Conservation (phyloP, 2,113 vertebrate species). For the Syrmaticus mikado region DNA sequence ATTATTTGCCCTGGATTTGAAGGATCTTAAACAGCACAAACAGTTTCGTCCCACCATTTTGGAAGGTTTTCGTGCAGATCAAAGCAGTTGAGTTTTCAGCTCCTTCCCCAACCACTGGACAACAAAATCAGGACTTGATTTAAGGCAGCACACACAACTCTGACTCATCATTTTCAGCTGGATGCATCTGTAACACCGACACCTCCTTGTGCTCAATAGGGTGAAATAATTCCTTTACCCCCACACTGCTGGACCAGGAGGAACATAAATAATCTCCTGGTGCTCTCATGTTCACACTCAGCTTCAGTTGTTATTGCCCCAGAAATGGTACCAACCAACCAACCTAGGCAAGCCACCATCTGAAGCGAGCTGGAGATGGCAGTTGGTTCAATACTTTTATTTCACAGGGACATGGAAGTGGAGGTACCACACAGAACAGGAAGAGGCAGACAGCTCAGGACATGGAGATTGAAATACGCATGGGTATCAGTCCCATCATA, state of each 20-base stretch:
- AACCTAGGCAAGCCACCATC: not conserved
- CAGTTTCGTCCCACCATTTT: rapidly evolving
- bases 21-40: not conserved
- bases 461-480: not conserved
- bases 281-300: too few species aligned
- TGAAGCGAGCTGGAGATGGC: not conserved
- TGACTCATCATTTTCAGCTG: rapidly evolving
- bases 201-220: not conserved
- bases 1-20: not conserved
- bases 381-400: not conserved
- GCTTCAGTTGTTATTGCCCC: not conserved
- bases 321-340: too few species aligned
- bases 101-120: not conserved
- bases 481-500: rapidly evolving
- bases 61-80: not conserved
- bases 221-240: not conserved
- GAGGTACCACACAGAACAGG: too few species aligned
- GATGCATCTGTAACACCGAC: not conserved
- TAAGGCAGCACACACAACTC: rapidly evolving
- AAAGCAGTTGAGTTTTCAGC: not conserved
- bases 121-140: not conserved
- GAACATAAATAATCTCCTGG: not conserved
- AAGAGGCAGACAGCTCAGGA: not conserved
- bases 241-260: rapidly evolving
- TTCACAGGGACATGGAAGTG: rapidly evolving